Evolutionary conservation across 1,140 invertebrate genomes (phyloP), one percentile per base, ranked within the genome.

Genomic region (Homalodisca vitripennis): DNA sequence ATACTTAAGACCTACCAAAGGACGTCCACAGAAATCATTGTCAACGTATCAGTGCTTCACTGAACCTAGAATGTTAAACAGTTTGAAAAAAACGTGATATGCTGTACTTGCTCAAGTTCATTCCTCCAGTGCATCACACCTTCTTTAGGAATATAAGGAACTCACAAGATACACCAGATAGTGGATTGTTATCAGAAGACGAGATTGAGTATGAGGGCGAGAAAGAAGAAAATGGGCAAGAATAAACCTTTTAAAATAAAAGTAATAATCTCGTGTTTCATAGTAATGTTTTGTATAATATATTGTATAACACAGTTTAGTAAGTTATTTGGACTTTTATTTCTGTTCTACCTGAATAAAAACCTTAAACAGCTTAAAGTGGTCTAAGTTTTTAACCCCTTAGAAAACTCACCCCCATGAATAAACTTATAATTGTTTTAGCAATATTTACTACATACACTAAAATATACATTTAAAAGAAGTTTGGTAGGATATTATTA

Each of bases 51-150:
- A 17, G n/a, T 20, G 63, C 17, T 53, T 29, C 47, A 57, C 32
- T 26, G 62, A 29, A 66, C 57, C 57, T 53, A 29, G 46, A 2
- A 12, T 66, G 27, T 20, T 71, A 31, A 69, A 57, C 22, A 17
- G 34, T 29, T 53, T 46, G 34, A n/a, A 71, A 71, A 47, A 34
- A 68, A 30, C 63, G 66, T 26, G 67, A 71, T 32, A 63, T 71
- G 60, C 10, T 70, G 3, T 34, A 63, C 48, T 29, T 68, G 26
- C 60, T 71, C 1, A 30, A 60, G 24, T 71, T 62, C 20, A 63
- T 48, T 48, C 55, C 66, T 41, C 66, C 66, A 63, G 34, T 71
- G 13, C 32, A 57, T 22, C 48, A 27, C n/a, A 3, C 10, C 55
- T 60, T 27, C 55, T 60, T 60, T 27, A 60, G 55, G 29, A 60